phyloP scores from a whole-genome alignment of 92 coral and sea anemone genomes.

The Heliopora coerulea region DNA sequence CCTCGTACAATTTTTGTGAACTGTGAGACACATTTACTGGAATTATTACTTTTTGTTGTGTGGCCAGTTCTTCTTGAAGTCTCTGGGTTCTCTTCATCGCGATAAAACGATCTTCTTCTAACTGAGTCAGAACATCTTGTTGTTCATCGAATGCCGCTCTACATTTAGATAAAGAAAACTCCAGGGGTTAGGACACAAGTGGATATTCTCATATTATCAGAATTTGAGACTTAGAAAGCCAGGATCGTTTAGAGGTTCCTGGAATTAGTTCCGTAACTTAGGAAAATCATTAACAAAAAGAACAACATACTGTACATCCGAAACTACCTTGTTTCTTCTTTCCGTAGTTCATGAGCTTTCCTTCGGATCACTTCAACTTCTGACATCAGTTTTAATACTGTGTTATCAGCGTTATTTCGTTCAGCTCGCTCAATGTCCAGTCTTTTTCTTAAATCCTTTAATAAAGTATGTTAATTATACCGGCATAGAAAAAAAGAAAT shows the following conservation, averaged over 20 bases:
- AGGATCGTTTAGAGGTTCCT: too few species aligned
- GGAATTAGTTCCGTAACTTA: too few species aligned
- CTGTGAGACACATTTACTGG: too few species aligned
- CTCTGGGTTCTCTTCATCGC: constrained; percentile 93
- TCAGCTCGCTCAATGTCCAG: constrained; percentile 84
- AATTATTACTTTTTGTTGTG: constrained; percentile 65
- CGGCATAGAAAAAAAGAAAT: not conserved
- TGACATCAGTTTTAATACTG: constrained; percentile 73
- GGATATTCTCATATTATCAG: too few species aligned
- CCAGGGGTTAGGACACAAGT: too few species aligned
- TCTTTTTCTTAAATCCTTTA: constrained; percentile 87
- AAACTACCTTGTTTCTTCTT: constrained; percentile 78
- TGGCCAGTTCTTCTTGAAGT: constrained; percentile 77
- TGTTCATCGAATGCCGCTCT: constrained; percentile 91
- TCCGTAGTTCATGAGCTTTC: constrained; percentile 76
- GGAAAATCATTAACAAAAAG: too few species aligned
- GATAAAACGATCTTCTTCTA: constrained; percentile 95
- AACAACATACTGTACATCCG: not conserved
- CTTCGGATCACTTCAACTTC: constrained; percentile 78
- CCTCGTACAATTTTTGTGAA: too few species aligned
- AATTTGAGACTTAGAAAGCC: too few species aligned
- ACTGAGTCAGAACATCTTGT: constrained; percentile 83
- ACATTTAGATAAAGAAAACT: not conserved
- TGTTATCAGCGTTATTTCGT: constrained; percentile 73
- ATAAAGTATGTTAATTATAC: not conserved